Percentiles rank a stretch among this genome's conserved stretches.
Evolutionary conservation across 2,888 invertebrate genomes (phyloP).

Genomic region (Congeria kusceri): DNA sequence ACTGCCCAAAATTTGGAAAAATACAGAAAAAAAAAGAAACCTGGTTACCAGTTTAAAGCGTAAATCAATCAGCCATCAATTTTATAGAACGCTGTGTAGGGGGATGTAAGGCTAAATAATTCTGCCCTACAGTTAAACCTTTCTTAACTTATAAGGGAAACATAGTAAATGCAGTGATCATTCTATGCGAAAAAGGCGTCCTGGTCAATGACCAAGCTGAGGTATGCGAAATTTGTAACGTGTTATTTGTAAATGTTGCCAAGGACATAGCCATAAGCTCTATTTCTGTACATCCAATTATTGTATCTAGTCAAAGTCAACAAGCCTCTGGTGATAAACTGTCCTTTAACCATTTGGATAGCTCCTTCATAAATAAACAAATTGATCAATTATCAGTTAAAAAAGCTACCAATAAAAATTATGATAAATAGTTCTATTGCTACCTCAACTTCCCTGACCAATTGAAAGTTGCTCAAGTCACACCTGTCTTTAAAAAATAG

Average conservation of each 20-base stretch:
- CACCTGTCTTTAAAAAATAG: slow-evolving; percentile 17
- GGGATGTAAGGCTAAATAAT: slow-evolving; percentile 26
- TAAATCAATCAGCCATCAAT: slow-evolving; percentile 23
- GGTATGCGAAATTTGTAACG: slow-evolving; percentile 38
- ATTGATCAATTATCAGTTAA: slow-evolving; percentile 18
- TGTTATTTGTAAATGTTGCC: slow-evolving; percentile 48
- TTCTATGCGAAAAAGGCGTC: slow-evolving; percentile 30
- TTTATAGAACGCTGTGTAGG: slow-evolving; percentile 35
- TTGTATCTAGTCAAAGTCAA: slow-evolving; percentile 7
- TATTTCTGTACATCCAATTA: slow-evolving; percentile 23
- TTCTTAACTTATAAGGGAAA: slow-evolving; percentile 36
- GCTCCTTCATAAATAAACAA: slow-evolving; percentile 11
- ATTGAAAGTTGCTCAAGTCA: slow-evolving; percentile 11
- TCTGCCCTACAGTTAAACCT: slow-evolving; percentile 41
- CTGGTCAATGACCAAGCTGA: slow-evolving; percentile 23
- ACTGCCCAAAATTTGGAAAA: slow-evolving; percentile 7
- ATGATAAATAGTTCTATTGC: neutral
- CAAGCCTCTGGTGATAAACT: neutral
- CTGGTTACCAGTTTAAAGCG: slow-evolving; percentile 23
- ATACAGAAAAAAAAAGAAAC: slow-evolving; percentile 34
- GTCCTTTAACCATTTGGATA: neutral
- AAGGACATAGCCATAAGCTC: slow-evolving; percentile 34
- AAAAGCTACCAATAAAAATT: neutral
- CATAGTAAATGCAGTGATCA: slow-evolving; percentile 6
- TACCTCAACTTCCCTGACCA: neutral